phyloP scores from a whole-genome alignment of 2,888 invertebrate genomes.

The Meteorus cinctellus region DNA sequence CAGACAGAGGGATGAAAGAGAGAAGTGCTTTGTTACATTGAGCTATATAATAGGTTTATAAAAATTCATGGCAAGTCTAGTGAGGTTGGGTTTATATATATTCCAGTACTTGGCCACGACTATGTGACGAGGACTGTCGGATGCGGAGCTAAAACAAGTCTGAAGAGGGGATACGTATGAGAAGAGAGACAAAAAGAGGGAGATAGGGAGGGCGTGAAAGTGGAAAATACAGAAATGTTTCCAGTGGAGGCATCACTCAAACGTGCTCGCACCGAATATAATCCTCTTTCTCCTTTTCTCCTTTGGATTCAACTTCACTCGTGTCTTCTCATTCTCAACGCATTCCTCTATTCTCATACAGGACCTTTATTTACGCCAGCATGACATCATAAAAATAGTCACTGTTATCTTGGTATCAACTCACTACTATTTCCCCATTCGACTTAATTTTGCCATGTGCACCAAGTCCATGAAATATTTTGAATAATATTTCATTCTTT shows the following conservation, averaged over 20 bases:
- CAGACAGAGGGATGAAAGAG: conserved; percentile 19
- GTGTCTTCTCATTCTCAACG: background rate
- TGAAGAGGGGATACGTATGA: conserved; percentile 6
- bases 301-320: background rate
- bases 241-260: conserved; percentile 51
- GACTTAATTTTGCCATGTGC: conserved; percentile 35
- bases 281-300: background rate
- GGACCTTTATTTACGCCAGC: conserved; percentile 36
- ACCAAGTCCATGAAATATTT: conserved; percentile 26
- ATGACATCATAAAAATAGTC: conserved; percentile 23
- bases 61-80: conserved; percentile 66
- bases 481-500: background rate
- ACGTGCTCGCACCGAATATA: conserved; percentile 59
- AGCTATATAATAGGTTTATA: conserved; percentile 70
- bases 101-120: conserved; percentile 48
- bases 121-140: conserved; percentile 55
- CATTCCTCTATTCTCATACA: conserved; percentile 20
- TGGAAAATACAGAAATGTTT: conserved; percentile 49
- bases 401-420: background rate
- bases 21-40: conserved; percentile 66
- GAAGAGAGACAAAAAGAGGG: conserved; percentile 39
- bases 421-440: conserved; percentile 34
- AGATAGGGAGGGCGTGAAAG: conserved; percentile 51
- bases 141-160: conserved; percentile 42
- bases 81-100: conserved; percentile 51